phyloP scores from a whole-genome alignment of 1,140 invertebrate genomes.

The Leptinotarsa texana region DNA sequence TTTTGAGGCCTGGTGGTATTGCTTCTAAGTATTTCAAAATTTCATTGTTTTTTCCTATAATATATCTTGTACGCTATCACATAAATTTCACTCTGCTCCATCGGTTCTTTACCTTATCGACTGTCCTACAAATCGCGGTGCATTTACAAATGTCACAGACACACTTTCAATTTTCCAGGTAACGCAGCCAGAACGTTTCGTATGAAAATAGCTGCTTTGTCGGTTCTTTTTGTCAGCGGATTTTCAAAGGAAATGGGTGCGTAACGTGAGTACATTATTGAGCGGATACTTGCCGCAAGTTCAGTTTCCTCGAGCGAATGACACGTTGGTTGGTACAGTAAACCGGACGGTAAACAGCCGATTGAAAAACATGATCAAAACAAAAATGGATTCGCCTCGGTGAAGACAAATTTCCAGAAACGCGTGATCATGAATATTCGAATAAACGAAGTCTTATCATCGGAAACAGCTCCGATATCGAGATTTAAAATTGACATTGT shows the following conservation, averaged over 20 bases:
- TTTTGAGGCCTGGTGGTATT: too few species aligned
- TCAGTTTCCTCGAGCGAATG: neutral
- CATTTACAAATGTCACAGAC: constrained; percentile 2
- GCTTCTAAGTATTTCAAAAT: too few species aligned
- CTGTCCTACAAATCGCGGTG: neutral
- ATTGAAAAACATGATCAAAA: neutral
- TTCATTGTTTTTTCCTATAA: too few species aligned
- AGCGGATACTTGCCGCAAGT: neutral
- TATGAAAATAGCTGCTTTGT: neutral
- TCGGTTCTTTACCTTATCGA: neutral
- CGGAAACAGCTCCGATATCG: too few species aligned
- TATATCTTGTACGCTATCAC: too few species aligned
- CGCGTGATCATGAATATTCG: too few species aligned
- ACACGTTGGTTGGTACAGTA: neutral
- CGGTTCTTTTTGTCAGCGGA: neutral
- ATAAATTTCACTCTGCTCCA: too few species aligned
- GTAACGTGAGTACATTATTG: neutral
- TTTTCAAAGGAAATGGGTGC: neutral
- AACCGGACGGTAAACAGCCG: neutral
- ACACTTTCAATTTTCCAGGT: constrained; percentile 8
- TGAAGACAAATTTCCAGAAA: neutral
- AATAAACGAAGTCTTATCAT: too few species aligned
- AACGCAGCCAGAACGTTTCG: constrained; percentile 1
- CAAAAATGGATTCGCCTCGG: neutral
- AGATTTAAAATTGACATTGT: too few species aligned